Evolutionary conservation across 2,797 vertebrate genomes (phyloP).

Genomic region (Poliocrania exsul): DNA sequence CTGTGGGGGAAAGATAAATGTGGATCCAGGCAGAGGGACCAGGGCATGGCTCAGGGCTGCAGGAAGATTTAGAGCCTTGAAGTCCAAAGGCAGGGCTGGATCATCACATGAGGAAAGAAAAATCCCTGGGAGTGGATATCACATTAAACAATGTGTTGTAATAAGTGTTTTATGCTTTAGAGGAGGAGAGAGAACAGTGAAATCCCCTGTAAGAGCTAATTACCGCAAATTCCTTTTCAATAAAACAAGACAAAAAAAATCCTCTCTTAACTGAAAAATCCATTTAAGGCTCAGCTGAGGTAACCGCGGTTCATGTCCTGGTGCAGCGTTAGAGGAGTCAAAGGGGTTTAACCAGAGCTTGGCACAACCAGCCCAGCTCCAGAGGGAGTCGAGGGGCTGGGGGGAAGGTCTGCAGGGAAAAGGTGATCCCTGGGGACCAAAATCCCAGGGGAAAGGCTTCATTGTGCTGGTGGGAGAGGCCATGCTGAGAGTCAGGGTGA

Average conservation of each 20-base stretch:
- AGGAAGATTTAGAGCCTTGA: constrained; percentile 14
- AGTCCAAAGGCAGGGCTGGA: background rate
- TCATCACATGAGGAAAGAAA: background rate
- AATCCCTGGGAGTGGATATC: constrained; percentile 27
- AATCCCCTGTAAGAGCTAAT: constrained; percentile 72
- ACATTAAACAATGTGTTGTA: constrained; percentile 36
- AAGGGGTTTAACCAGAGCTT: background rate
- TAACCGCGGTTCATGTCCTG: background rate
- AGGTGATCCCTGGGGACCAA: background rate
- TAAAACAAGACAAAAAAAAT: constrained; percentile 59
- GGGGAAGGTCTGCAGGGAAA: background rate
- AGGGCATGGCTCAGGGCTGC: background rate
- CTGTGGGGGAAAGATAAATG: background rate
- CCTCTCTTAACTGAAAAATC: constrained; percentile 61
- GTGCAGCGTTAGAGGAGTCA: background rate
- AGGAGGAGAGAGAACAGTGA: constrained; percentile 64
- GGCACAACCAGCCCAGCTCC: background rate
- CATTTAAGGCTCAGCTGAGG: constrained; percentile 45
- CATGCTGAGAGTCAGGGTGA: fast-evolving
- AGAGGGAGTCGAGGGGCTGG: fast-evolving
- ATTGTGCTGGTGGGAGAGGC: background rate
- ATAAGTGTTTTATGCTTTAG: constrained; percentile 64
- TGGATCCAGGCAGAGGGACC: background rate
- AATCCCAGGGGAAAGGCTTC: background rate
- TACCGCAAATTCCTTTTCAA: constrained; percentile 68